Evolutionary conservation across 2,888 invertebrate genomes (phyloP).

Genomic region (Blastobasis lacticolella): DNA sequence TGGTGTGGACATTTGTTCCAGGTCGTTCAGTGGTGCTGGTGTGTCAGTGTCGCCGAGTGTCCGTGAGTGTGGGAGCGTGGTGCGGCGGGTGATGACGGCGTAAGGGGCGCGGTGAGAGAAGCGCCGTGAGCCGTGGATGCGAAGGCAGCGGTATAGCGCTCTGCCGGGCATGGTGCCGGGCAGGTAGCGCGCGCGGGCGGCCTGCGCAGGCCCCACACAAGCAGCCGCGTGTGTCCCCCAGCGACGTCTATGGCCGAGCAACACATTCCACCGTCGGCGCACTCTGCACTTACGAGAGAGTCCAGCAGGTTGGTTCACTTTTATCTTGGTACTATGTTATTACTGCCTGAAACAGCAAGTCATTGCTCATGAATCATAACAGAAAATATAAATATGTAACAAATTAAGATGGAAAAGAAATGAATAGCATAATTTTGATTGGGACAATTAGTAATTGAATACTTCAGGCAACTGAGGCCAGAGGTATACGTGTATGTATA

Average conservation of each 20-base stretch:
- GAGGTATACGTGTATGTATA: too few relatives aligned
- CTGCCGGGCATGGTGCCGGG: constrained; percentile 72
- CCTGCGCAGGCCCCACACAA: constrained; percentile 72
- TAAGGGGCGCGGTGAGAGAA: constrained; percentile 27
- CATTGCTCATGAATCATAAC: too few relatives aligned
- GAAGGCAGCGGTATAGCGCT: constrained; percentile 52
- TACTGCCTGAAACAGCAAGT: too few relatives aligned
- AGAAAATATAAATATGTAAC: too few relatives aligned
- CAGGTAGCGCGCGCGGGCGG: constrained; percentile 74
- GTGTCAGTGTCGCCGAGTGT: constrained; percentile 32
- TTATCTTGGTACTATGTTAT: not conserved
- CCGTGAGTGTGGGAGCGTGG: constrained; percentile 18
- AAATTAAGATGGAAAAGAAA: too few relatives aligned
- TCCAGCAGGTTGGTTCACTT: constrained; percentile 59
- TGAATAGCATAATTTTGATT: too few relatives aligned
- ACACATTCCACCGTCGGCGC: constrained; percentile 84
- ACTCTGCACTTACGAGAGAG: constrained; percentile 83
- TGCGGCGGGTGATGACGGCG: constrained; percentile 35
- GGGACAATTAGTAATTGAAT: too few relatives aligned
- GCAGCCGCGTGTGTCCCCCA: constrained; percentile 78
- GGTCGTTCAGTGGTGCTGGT: constrained; percentile 38
- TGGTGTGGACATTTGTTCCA: constrained; percentile 63
- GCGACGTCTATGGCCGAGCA: constrained; percentile 94
- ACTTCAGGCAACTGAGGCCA: too few relatives aligned
- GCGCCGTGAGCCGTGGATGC: constrained; percentile 39